Conservation (phyloP, 2,888 invertebrate species). For the Macrosoma leucophasiata region DNA sequence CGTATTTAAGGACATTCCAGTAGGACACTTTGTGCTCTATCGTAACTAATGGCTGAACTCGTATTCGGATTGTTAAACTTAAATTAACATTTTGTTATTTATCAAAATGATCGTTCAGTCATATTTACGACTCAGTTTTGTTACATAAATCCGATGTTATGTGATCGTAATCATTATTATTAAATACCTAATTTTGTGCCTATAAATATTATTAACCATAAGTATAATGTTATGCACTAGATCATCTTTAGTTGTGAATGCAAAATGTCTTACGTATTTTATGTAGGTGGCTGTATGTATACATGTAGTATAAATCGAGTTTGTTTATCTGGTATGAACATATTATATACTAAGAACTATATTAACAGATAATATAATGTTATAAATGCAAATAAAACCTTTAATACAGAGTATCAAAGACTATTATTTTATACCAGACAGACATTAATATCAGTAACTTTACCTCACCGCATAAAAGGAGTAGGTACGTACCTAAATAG, state of each 20-base stretch:
- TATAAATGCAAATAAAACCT: conserved; percentile 74
- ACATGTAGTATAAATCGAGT: conserved; percentile 56
- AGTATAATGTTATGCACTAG: conserved; percentile 60
- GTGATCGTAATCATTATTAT: conserved; percentile 43
- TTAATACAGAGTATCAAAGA: conserved; percentile 41
- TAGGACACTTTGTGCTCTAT: conserved; percentile 55
- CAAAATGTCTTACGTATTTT: conserved; percentile 51
- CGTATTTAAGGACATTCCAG: conserved; percentile 53
- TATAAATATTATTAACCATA: conserved; percentile 56
- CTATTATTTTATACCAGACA: background rate
- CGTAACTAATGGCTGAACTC: conserved; percentile 32
- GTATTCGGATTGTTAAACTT: too few species aligned
- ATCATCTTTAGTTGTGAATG: conserved; percentile 58
- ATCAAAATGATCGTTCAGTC: conserved; percentile 23
- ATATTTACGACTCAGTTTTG: conserved; percentile 44
- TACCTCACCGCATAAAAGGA: too few species aligned
- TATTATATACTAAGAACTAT: conserved; percentile 69
- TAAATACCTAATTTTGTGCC: conserved; percentile 63
- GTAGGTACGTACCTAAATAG: too few species aligned
- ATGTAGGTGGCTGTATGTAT: conserved; percentile 57
- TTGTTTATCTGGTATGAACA: conserved; percentile 65
- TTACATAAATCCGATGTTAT: conserved; percentile 54
- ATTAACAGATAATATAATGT: conserved; percentile 77
- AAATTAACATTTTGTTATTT: too few species aligned
- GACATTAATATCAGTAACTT: background rate